Conservation (phyloP, 1,140 invertebrate species). For the Megalonaias nervosa region DNA sequence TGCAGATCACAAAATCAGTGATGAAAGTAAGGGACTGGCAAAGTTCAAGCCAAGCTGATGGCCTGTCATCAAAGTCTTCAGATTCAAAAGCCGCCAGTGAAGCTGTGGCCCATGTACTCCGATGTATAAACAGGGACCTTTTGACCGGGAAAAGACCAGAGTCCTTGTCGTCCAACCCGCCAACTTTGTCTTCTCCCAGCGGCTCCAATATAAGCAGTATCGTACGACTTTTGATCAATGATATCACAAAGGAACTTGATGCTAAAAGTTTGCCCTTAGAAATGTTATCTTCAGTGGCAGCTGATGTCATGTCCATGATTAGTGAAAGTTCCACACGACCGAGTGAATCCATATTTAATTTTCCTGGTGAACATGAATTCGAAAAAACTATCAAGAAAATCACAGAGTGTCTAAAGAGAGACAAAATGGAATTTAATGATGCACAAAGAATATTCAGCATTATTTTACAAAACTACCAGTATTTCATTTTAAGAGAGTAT, state of each 20-base stretch:
- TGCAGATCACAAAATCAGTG: too few species aligned
- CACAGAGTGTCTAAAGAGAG: constrained; percentile 15
- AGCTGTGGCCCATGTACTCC: constrained; percentile 2
- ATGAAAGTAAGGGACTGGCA: too few species aligned
- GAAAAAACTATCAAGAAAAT: constrained; percentile 17
- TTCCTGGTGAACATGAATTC: constrained; percentile 3
- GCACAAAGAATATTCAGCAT: constrained; percentile 23
- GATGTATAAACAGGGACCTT: constrained; percentile 7
- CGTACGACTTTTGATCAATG: neutral
- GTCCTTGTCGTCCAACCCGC: too few species aligned
- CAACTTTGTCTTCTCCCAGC: too few species aligned
- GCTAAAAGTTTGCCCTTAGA: constrained; percentile 12
- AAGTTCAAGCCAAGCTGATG: too few species aligned
- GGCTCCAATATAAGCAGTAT: neutral
- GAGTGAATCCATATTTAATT: too few species aligned
- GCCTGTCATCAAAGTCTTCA: constrained; percentile 3
- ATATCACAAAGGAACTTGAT: constrained; percentile 5
- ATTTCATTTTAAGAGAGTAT: neutral
- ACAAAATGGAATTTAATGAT: constrained; percentile 4
- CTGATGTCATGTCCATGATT: constrained; percentile 7
- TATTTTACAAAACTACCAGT: constrained; percentile 29
- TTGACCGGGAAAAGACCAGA: too few species aligned
- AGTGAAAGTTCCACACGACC: neutral
- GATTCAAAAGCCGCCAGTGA: constrained; percentile 16
- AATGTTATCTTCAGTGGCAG: constrained; percentile 28